Evolutionary conservation across 2,888 invertebrate species (phyloP).

Genomic region (Chromoteleia sp.): DNA sequence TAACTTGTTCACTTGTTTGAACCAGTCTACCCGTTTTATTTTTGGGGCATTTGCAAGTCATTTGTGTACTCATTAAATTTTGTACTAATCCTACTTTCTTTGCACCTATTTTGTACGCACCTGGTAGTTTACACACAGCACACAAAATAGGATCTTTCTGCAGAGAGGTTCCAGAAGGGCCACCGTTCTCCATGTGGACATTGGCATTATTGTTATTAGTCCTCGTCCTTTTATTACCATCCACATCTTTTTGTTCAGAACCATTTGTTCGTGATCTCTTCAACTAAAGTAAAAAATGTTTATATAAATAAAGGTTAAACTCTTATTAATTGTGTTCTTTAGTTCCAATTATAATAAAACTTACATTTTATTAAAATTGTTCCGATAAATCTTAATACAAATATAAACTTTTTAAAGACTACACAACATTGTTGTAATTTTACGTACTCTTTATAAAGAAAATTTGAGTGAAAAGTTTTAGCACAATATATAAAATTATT

Average conservation of each 20-base stretch:
- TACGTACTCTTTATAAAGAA: too few relatives aligned
- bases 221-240: conserved; percentile 17
- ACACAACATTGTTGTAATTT: too few relatives aligned
- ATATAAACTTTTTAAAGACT: too few relatives aligned
- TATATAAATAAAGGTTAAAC: not conserved
- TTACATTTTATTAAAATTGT: not conserved
- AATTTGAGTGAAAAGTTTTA: too few relatives aligned
- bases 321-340: too few relatives aligned
- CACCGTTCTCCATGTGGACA: conserved; percentile 41
- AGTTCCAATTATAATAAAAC: not conserved
- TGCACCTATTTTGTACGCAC: conserved; percentile 75
- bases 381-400: too few relatives aligned
- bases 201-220: conserved; percentile 42
- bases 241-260: conserved; percentile 34
- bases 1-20: too few relatives aligned
- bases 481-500: too few relatives aligned
- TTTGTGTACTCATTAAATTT: too few relatives aligned
- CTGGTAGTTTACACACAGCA: conserved; percentile 85
- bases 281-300: conserved; percentile 13
- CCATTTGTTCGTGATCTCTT: conserved; percentile 44
- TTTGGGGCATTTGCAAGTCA: too few relatives aligned
- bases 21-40: too few relatives aligned
- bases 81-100: too few relatives aligned
- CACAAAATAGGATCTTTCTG: conserved; percentile 84
- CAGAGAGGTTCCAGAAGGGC: conserved; percentile 86